Base-by-base conservation (phyloP, 2,888 invertebrate genomes). In the Tinea trinotella region DNA sequence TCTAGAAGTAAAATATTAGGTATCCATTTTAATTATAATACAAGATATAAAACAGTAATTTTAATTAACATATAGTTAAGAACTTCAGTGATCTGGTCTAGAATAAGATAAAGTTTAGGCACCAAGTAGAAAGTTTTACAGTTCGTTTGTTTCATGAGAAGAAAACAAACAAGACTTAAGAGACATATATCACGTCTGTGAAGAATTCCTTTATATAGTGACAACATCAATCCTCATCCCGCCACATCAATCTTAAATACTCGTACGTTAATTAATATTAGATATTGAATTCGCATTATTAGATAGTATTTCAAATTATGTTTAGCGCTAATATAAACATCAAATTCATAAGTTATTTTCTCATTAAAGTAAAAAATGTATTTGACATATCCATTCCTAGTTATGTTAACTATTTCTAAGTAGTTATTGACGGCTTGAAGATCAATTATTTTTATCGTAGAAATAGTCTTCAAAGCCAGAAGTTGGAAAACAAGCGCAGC, bases 401-500 rank as follows among this genome's bases (percentile, higher is more conserved):
- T n/a, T n/a, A n/a, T n/a, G n/a, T n/a, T n/a, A n/a, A n/a, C n/a
- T 22, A 30, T 30, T 7, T 30, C 7, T 7, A 30, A 4, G 2
- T 30, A 4, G 30, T 30, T 30, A 30, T 30, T n/a, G n/a, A n/a
- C 30, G 30, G 2, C 7, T 30, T 30, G 30, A 30, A 30, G 3
- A 30, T 30, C 2, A 30, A 30, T 30, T 13, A 40, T 40, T 35
- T 7, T 35, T 40, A 40, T 40, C 9, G 13, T 17, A 46, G 24
- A 50, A 50, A 24, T 24, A 50, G 20, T 20, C 40, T 69, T 80
- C 74, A 67, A 71, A 67, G 77, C 66, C 78, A 82, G 77, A 82
- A 83, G 80, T 82, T 83, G 74, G 72, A 77, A 80, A 79, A 79
- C 79, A 79, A 78, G 77, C 67, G 63, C 63, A 64, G 73, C 69